Conservation (phyloP, 2,797 vertebrate genomes). For the Lutjanus campechanus region DNA sequence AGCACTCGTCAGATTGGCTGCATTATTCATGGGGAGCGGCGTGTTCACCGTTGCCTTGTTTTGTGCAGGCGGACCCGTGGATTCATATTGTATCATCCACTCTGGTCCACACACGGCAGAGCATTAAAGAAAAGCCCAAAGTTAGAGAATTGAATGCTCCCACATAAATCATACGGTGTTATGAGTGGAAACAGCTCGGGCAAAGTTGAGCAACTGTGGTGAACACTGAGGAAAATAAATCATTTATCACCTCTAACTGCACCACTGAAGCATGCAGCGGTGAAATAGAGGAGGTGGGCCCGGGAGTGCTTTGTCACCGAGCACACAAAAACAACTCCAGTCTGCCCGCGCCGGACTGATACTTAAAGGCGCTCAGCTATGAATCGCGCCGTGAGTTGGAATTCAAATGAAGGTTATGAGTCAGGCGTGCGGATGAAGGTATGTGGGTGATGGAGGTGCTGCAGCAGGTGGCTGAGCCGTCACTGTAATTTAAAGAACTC, state of each 20-base stretch:
- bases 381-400: slow-evolving; percentile 1
- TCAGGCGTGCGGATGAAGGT: neutral
- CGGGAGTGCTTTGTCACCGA: slow-evolving; percentile 54
- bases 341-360: slow-evolving; percentile 2
- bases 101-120: slow-evolving; percentile 10
- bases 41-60: slow-evolving; percentile 2
- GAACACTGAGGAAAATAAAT: slow-evolving; percentile 75
- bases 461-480: neutral
- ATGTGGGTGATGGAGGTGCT: neutral
- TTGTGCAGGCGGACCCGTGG: slow-evolving; percentile 8
- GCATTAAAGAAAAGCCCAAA: slow-evolving; percentile 42
- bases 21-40: slow-evolving; percentile 32
- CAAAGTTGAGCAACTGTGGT: slow-evolving; percentile 68
- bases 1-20: neutral
- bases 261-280: slow-evolving; percentile 50
- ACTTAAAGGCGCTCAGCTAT: neutral
- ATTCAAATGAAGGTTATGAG: slow-evolving; percentile 40
- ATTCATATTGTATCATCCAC: slow-evolving; percentile 29
- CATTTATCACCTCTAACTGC: slow-evolving; percentile 76
- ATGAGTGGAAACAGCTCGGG: slow-evolving; percentile 59
- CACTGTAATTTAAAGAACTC: slow-evolving; percentile 11
- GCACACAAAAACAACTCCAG: slow-evolving; percentile 45
- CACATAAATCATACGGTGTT: slow-evolving; percentile 73
- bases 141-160: slow-evolving; percentile 45
- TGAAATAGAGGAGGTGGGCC: slow-evolving; percentile 63